These are phyloP conservation scores for Morpho deidamia DNA, from an alignment of 2,888 invertebrate genomes.

Conservation along the genomic window DNA sequence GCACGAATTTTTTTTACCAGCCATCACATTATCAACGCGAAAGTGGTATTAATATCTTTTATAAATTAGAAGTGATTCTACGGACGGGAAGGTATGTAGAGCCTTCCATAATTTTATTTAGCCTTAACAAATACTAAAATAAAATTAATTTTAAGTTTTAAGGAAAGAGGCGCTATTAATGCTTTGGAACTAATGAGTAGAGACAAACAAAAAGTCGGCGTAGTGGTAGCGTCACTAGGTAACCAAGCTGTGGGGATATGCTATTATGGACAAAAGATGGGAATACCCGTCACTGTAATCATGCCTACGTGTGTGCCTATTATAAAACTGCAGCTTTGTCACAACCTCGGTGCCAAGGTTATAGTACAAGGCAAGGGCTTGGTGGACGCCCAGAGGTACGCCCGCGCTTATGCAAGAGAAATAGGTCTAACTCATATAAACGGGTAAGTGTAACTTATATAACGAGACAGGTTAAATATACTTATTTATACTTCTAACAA, in stretches of 20 bases:
- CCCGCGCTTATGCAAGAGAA: slow-evolving; percentile 78
- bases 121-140: background rate
- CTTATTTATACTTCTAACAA: background rate
- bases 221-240: slow-evolving; percentile 84
- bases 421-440: slow-evolving; percentile 82
- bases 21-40: slow-evolving; percentile 45
- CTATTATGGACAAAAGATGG: slow-evolving; percentile 80
- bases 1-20: slow-evolving; percentile 34
- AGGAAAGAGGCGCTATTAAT: slow-evolving; percentile 84
- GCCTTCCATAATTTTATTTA: background rate
- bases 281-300: slow-evolving; percentile 81
- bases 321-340: slow-evolving; percentile 82
- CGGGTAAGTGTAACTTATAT: slow-evolving; percentile 56
- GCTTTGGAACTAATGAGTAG: slow-evolving; percentile 75
- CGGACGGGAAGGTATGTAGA: slow-evolving; percentile 33
- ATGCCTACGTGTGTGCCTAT: slow-evolving; percentile 83
- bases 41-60: slow-evolving; percentile 35
- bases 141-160: slow-evolving; percentile 71
- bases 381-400: slow-evolving; percentile 79
- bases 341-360: slow-evolving; percentile 81
- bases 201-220: slow-evolving; percentile 79
- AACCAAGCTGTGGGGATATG: slow-evolving; percentile 84
- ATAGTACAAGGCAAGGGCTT: slow-evolving; percentile 81
- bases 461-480: background rate
- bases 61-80: slow-evolving; percentile 31